Conservation (phyloP, 2,888 invertebrate genomes). For the Oscheius myriophilus region DNA sequence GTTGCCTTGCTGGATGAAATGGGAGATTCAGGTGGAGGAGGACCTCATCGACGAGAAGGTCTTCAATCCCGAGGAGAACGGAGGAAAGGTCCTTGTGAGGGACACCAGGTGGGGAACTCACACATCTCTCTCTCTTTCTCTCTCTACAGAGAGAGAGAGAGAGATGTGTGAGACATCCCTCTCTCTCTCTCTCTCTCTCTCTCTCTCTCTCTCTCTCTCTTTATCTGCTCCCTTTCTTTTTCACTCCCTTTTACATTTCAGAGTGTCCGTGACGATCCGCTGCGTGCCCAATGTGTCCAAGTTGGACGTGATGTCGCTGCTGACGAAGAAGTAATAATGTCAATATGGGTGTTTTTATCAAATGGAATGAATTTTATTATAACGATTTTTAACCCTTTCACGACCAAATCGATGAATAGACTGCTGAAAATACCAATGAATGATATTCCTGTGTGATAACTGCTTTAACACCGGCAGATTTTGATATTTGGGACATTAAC, state of each 20-base stretch:
- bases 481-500: too few relatives aligned
- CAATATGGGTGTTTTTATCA: background rate
- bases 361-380: too few relatives aligned
- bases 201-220: background rate
- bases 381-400: too few relatives aligned
- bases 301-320: conserved; percentile 5
- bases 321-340: conserved; percentile 3
- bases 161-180: too few relatives aligned
- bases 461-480: too few relatives aligned
- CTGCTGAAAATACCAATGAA: too few relatives aligned
- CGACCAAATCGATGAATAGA: too few relatives aligned
- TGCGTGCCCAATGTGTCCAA: conserved; percentile 26
- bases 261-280: conserved; percentile 30
- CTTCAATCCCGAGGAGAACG: conserved; percentile 18
- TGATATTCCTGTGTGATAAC: too few relatives aligned
- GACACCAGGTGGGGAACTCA: conserved; percentile 23
- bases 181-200: background rate
- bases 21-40: conserved; percentile 4
- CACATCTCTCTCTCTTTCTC: background rate
- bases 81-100: conserved; percentile 21
- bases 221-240: background rate
- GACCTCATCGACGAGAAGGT: conserved; percentile 27
- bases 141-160: too few relatives aligned
- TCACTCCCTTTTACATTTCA: background rate
- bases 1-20: background rate